Base-by-base conservation (phyloP, 2,888 invertebrate species). In the Zaprionus obscuricornis region DNA sequence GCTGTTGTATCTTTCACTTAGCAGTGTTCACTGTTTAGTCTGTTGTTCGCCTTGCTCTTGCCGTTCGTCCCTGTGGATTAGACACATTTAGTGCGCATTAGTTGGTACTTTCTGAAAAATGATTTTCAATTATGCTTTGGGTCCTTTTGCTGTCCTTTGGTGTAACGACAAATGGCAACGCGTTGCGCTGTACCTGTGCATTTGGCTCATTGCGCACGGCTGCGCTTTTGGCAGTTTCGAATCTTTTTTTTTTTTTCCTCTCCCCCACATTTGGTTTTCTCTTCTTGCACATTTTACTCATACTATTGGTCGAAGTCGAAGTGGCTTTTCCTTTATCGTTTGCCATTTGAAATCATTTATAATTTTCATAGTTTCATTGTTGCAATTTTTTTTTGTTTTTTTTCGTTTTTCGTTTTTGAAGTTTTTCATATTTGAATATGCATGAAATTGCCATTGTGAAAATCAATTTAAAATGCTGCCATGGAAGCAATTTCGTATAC, bases 201-300 rank as follows among this genome's bases (percentile, higher is more conserved):
- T 57, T 52, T 78, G 82, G 60, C 55, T 77, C 72, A 74, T 78
- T 85, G 76, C 78, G 78, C 78, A 81, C 85, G 85, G 85, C 68
- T 84, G 78, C 85, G 74, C 78, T 74, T 78, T 69, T 77, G 67
- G 59, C 71, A 59, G 46, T 16, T 45, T 13, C 24, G 17, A 51
- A 50, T 54, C 36, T 40, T 31, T 52, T 47, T 34, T 26, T 29
- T 27, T 4, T 27, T 6, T 11, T 16, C 6, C 34, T 10, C 6
- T 26, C 10, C 8, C 33, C 3, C 18, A n/a, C 7, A 29, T 8
- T 8, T 11, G 3, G 10, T 22, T 4, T 7, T 7, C 22, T 22
- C 22, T 22, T 6, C 29, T 6, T 17, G 2, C 27, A 13, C 27
- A 10, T 3, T 5, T 26, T 26, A 14, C 22, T 8, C 13, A 20